Conservation (phyloP, 2,888 invertebrate species). For the Chironomus riparius region DNA sequence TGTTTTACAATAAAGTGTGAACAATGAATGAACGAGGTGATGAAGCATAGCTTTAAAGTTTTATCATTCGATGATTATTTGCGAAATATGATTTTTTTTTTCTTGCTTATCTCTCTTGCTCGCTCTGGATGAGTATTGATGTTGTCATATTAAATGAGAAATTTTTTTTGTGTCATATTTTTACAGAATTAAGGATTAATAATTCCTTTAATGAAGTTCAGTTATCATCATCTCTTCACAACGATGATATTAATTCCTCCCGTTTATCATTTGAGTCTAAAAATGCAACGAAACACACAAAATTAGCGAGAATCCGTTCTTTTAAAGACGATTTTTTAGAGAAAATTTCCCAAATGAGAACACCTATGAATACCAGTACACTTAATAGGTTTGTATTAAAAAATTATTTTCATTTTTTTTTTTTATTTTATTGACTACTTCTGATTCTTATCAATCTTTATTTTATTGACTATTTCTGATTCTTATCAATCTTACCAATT, state of each 20-base stretch:
- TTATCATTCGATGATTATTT: not conserved
- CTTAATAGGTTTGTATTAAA: constrained; percentile 37
- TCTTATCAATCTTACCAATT: not conserved
- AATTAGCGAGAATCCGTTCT: constrained; percentile 75
- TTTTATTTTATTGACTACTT: not conserved
- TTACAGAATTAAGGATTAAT: not conserved
- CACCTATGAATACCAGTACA: constrained; percentile 49
- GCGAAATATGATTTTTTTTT: not conserved
- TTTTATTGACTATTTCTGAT: not conserved
- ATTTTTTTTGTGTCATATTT: not conserved
- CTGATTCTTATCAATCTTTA: not conserved
- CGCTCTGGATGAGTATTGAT: not conserved
- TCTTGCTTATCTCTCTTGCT: not conserved
- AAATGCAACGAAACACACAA: constrained; percentile 44
- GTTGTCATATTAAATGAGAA: too few species aligned
- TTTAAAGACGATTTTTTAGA: constrained; percentile 90
- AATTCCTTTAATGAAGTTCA: not conserved
- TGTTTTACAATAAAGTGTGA: not conserved
- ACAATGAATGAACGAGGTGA: not conserved
- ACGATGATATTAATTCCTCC: not conserved
- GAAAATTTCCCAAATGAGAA: constrained; percentile 82
- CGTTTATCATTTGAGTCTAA: not conserved
- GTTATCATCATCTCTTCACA: not conserved
- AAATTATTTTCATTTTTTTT: not conserved
- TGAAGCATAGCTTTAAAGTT: not conserved